Evolutionary conservation across 1,140 invertebrate species (phyloP), one percentile per base, ranked within the genome.

Genomic region (Mizuhopecten yessoensis): DNA sequence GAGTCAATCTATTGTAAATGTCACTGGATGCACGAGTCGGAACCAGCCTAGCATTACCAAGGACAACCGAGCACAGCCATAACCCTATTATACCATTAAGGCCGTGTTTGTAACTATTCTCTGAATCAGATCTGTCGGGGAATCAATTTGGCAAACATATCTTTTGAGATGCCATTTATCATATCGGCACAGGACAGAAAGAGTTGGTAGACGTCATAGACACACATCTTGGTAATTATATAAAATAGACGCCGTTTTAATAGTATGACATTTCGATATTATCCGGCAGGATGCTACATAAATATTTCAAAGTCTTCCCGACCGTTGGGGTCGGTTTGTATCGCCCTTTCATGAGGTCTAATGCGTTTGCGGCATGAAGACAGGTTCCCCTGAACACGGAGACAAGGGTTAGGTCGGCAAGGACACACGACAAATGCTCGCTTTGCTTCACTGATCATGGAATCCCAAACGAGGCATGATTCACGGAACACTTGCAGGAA

Each of bases 1-100:
- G n/a, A 75, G 57, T 29, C 57, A 75, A 75, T 75, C 57, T 75
- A 75, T 75, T 75, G 57, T 75, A 75, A 75, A 75, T 75, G 57
- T 75, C 57, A 75, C 17, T 75, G 57, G 57, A 29, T 75, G 57
- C 57, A 75, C 57, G 57, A 5, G 57, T 29, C 15, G 2, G 29
- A 75, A 75, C 57, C 57, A n/a, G 57, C 57, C 23, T 5, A 11
- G 57, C 57, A 75, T 75, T 29, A 75, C 57, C 57, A 75, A 75
- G 23, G 57, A n/a, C 57, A 75, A 17, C n/a, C 2, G 5, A 9
- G n/a, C 57, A 29, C n/a, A 29, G 57, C 29, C 17, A 75, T 75
- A 29, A 29, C 57, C n/a, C 23, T 75, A 75, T 75, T 75, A 75
- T 17, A 17, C 36, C 36, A 39, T 39, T 39, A 39, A 23, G 13